Percentiles rank a stretch among this genome's conserved stretches.
Evolutionary conservation across 2,888 invertebrate species (phyloP).

Genomic region (Melikaiella ostensackeni): DNA sequence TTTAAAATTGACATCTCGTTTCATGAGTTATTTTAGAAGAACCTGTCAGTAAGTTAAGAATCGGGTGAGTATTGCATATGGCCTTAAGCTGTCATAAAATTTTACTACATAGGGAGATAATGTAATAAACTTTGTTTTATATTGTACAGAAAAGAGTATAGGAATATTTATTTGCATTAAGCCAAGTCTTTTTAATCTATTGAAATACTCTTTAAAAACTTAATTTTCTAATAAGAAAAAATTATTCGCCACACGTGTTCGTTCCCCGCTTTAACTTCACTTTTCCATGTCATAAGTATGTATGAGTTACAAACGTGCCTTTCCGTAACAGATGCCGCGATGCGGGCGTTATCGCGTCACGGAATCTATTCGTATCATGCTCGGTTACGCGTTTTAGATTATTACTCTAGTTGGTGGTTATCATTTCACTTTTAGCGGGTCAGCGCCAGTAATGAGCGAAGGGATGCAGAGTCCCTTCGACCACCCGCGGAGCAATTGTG

Average conservation of each 20-base stretch:
- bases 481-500: conserved; percentile 71
- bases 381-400: conserved; percentile 66
- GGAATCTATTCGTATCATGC: conserved; percentile 63
- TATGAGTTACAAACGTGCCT: not conserved
- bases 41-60: no score
- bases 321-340: conserved; percentile 69
- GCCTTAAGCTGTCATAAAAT: no score
- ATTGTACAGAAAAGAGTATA: no score
- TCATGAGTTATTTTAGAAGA: no score
- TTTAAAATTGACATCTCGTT: no score
- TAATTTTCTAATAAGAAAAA: not conserved
- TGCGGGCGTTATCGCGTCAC: conserved; percentile 73
- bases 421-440: conserved; percentile 67
- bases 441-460: conserved; percentile 50
- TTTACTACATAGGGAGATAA: no score
- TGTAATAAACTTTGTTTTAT: no score
- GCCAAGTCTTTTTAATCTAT: not conserved
- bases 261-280: not conserved
- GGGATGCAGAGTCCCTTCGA: conserved; percentile 38
- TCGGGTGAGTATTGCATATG: no score
- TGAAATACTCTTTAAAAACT: not conserved
- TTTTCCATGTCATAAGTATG: conserved; percentile 26
- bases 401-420: conserved; percentile 66
- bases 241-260: conserved; percentile 21
- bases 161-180: no score